Evolutionary conservation across 2,888 invertebrate genomes (phyloP), one percentile per base, ranked within the genome.

Genomic region (Rhagophthalmus giganteus): DNA sequence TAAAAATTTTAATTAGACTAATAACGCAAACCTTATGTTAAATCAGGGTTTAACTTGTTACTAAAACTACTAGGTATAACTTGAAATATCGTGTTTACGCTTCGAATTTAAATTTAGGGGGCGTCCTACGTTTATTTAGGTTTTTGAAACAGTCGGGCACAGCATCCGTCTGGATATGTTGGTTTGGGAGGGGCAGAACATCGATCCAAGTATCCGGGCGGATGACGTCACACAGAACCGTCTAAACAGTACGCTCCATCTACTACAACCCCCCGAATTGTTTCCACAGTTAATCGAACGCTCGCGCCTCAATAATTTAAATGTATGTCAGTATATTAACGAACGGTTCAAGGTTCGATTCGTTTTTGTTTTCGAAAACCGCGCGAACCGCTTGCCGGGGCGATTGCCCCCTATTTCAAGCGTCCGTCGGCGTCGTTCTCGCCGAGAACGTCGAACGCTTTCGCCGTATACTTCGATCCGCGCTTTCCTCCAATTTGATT

Each of bases 181-280:
- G 52, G 47, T 49, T 45, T 49, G 60, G 59, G 61, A 57, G 54
- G 42, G 50, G 52, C 52, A 57, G 54, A 47, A 49, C 48, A 55
- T 55, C 48, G 58, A 57, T 45, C 58, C 55, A 47, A 51, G 50
- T 55, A 51, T 55, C 55, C 55, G 51, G 50, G 51, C 50, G 51
- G 55, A 55, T 51, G 51, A 55, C 55, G 51, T 62, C 50, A 55
- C 49, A 32, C 37, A 57, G 50, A 20, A 55, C 56, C 57, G 63
- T 62, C 61, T 62, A 68, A 68, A 67, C 69, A 67, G 61, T 65
- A 66, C 66, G 59, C 63, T 62, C 58, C 59, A 60, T 64, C 64
- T 63, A 65, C 63, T 61, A 65, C 61, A 60, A 51, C 51, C 58
- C 54, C 57, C 58, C 48, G 45, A 49, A 54, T 49, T 49, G 49